Evolutionary conservation across 2,888 invertebrate genomes (phyloP), one percentile per base, ranked within the genome.

Genomic region (Metacarcinus magister): DNA sequence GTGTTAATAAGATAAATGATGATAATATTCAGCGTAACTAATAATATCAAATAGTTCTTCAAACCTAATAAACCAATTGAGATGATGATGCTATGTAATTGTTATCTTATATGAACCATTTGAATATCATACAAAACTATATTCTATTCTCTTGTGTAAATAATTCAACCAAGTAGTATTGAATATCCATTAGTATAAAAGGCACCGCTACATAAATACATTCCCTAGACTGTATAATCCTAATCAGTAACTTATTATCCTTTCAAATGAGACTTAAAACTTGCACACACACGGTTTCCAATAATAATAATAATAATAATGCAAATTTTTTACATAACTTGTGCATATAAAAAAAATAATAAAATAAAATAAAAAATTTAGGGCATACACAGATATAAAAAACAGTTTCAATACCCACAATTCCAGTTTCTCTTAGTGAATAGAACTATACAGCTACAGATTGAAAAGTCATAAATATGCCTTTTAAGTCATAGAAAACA

Each of bases 281-380:
- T n/a, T 75, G 10, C 28, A 75, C 7, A 5, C 39, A 39, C 39
- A 39, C n/a, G 0, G 32, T 90, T 23, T 44, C 43, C 44, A 90
- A 90, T 43, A 90, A 8, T 43, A 90, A 43, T 90, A 90, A 90
- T 90, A 43, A 90, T 90, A 43, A 90, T 90, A 13, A 32, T 90
- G 44, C 19, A 39, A 32, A 90, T 3, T 90, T 90, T 4, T 16
- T 16, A 90, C n/a, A n/a, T n/a, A 43, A 32, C 44, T 90, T 90
- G 39, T 90, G 90, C 90, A 43, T 23, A 13, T 90, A 39, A 90
- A 90, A 90, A 60, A 60, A 60, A 60, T 16, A 60, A 16, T 60
- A 60, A 60, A 19, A 60, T 19, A 60, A 19, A 60, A 60, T 19
- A 0, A 60, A 60, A 10, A 54, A 54, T 48, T 7, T 10, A 67